phyloP scores from a whole-genome alignment of 2,797 vertebrate genomes.

The Zalophus californianus region DNA sequence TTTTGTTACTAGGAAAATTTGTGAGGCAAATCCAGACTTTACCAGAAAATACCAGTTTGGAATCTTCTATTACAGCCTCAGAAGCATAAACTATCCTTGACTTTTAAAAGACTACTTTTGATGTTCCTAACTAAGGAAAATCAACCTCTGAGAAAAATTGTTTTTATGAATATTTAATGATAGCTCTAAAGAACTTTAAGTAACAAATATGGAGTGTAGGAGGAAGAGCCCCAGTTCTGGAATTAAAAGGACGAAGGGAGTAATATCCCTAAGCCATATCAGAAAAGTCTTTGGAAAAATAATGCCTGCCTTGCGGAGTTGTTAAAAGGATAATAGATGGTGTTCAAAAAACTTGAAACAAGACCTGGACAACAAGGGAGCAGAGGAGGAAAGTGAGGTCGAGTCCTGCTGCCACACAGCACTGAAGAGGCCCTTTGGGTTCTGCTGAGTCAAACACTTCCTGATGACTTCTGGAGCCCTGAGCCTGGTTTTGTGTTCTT shows the following conservation, averaged over 20 bases:
- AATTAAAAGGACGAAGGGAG: slow-evolving; percentile 55
- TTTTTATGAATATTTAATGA: slow-evolving; percentile 70
- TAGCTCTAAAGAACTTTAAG: slow-evolving; percentile 53
- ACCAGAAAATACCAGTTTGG: slow-evolving; percentile 77
- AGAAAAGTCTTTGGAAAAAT: background rate
- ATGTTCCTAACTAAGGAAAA: slow-evolving; percentile 67
- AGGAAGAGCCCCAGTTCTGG: background rate
- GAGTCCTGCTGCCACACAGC: background rate
- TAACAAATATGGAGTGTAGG: background rate
- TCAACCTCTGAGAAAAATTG: slow-evolving; percentile 51
- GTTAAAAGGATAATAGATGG: background rate
- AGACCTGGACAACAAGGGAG: background rate
- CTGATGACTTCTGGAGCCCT: background rate
- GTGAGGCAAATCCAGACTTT: slow-evolving; percentile 76
- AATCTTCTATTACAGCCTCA: slow-evolving; percentile 75
- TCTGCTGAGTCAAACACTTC: background rate
- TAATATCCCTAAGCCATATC: background rate
- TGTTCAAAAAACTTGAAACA: background rate
- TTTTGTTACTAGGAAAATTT: slow-evolving; percentile 80
- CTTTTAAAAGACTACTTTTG: slow-evolving; percentile 78
- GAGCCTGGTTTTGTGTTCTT: background rate
- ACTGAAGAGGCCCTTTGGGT: fast-evolving
- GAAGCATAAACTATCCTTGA: slow-evolving; percentile 78
- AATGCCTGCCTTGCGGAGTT: background rate
- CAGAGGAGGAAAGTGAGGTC: background rate